phyloP scores from a whole-genome alignment of 2,113 vertebrate genomes.

The Verasper variegatus region DNA sequence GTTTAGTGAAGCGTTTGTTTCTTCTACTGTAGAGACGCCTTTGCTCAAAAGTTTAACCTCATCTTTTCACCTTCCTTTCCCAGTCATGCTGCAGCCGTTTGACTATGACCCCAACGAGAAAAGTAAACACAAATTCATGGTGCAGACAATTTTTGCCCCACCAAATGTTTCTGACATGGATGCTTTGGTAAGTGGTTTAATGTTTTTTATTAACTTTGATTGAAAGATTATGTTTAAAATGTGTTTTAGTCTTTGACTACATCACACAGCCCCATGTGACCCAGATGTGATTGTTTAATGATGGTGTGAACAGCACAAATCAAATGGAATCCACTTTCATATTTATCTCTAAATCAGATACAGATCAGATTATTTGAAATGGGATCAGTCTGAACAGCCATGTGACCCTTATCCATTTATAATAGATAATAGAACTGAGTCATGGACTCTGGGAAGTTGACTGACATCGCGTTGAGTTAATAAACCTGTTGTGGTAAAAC shows the following conservation, averaged over 20 bases:
- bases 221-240: not conserved
- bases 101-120: slow-evolving; percentile 99
- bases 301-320: too few species aligned
- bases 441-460: too few species aligned
- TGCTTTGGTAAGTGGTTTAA: slow-evolving; percentile 88
- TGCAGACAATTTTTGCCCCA: slow-evolving; percentile 98
- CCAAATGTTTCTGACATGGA: slow-evolving; percentile 92
- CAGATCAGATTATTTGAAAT: too few species aligned
- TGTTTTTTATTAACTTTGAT: not conserved
- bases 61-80: slow-evolving; percentile 15
- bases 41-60: not conserved
- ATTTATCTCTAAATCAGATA: too few species aligned
- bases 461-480: too few species aligned
- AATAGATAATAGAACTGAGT: too few species aligned
- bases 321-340: too few species aligned
- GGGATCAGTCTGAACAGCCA: too few species aligned
- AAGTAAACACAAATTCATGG: slow-evolving; percentile 99
- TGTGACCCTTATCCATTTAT: too few species aligned
- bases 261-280: too few species aligned
- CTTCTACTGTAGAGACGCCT: not conserved
- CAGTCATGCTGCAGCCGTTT: slow-evolving; percentile 99
- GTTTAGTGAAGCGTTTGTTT: not conserved
- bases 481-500: not conserved
- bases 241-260: not conserved
- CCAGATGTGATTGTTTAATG: too few species aligned